Base-by-base conservation (phyloP, 2,113 vertebrate species). In the Diphyllodes magnificus region DNA sequence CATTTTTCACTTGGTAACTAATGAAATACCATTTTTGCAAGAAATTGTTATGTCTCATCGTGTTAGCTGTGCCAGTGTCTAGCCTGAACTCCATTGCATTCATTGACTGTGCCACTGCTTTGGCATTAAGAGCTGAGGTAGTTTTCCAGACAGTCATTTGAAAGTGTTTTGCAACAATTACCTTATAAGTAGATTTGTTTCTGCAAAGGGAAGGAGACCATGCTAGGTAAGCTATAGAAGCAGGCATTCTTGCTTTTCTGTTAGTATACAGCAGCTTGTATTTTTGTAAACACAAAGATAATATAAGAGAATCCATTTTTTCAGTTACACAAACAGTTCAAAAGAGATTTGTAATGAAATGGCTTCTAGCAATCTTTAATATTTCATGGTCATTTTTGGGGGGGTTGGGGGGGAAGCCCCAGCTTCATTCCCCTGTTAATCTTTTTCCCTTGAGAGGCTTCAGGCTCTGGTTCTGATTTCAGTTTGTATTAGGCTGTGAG, bases 141-240 rank as follows among this genome's bases (percentile, higher is more conserved):
- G 45, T 79, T 92, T 82, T 81, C 35, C 73, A 81, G 33, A 73
- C 11, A 85, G 63, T 35, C 69, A 45, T 47, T 95, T 53, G 84
- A 64, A 96, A 82, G 40, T 88, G 42, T 53, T 83, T 84, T 45
- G 24, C 68, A 78, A 44, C 40, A n/a, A 49, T 81, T 90, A 45
- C 35, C 31, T 91, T 84, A 15, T 60, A 94, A 92, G 18, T 63
- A 92, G 53, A 59, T 88, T 56, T 82, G 35, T 84, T 96, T 88
- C 82, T 72, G 35, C 4, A n/a, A 50, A 53, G n/a, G 22, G 24
- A 70, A 70, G 66, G 44, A 93, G 75, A 56, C 65, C 54, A 40
- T 70, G 24, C 9, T 35, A 69, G 73, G 31, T 72, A 49, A 80
- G 44, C 31, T 11, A 18, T 30, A 42, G 88, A 57, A 80, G 28